Base-by-base conservation (phyloP, 2,888 invertebrate genomes). In the Caenorhabditis afra region DNA sequence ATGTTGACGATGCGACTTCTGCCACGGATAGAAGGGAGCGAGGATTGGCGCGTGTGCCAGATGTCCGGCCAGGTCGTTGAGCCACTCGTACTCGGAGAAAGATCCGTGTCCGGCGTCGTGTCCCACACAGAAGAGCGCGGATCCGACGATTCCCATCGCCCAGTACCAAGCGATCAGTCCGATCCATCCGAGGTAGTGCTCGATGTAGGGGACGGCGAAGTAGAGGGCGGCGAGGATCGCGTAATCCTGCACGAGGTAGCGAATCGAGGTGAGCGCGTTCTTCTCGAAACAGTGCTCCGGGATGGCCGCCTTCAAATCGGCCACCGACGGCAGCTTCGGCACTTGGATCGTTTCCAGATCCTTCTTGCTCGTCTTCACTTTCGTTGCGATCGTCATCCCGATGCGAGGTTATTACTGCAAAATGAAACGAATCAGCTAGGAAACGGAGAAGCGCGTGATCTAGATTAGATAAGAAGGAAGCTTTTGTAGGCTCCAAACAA, bases 271-370 rank as follows among this genome's bases (percentile, higher is more conserved):
- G 39, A 78, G 35, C 0, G 85, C 81, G 52, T 82, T 82, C 81
- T 89, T 89, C 62, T 87, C 87, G 67, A 89, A 89, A 57, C 89
- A 89, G 61, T 89, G 79, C 52, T 80, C 74, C 14, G 89, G 89
- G 47, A 89, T 87, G 5, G 87, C 84, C n/a, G 81, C 74, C 45
- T 87, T 83, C 53, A 89, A 65, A 55, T 86, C 87, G 14, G 88
- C 86, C 14, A 87, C 66, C 12, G 87, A 82, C 23, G 89, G 89
- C 35, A 88, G 82, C n/a, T 76, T 70, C 11, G 81, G 84, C 11
- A 59, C 49, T n/a, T 62, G 49, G 57, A 74, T 58, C 8, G 52
- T 58, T 14, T 73, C 64, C 29, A 79, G 47, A 18, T 73, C 79
- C 55, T 79, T 79, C 53, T 79, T 79, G 39, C 12, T 65, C n/a